Base-by-base conservation (phyloP, 2,888 invertebrate genomes). In the Dryobotodes eremita region DNA sequence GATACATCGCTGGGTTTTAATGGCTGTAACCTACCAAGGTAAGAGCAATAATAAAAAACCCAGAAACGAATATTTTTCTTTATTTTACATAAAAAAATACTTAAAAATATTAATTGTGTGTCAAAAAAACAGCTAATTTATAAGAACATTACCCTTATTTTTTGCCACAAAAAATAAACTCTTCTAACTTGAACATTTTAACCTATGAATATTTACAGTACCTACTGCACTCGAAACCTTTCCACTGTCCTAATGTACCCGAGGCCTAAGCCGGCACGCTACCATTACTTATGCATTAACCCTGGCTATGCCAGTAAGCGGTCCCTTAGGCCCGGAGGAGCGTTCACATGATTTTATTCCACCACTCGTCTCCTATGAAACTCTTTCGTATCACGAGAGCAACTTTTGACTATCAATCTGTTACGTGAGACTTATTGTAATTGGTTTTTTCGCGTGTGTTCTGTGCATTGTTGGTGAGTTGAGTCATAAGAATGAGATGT, bases 261-360 rank as follows among this genome's bases (percentile, higher is more conserved):
- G 71, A 85, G 80, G 81, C 89, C 84, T 86, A 86, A 89, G 75
- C 80, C 61, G 72, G 79, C 84, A 82, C 82, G 91, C 90, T 94
- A 96, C 95, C 97, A 97, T 97, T 97, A 97, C 96, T 97, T 97
- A 97, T 97, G 97, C 97, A 97, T 97, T 97, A 97, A 96, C 94
- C 94, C 92, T 95, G 93, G 93, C 93, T 82, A 94, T 82, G 94
- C 84, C 65, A 94, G 94, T 96, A 97, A 97, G 96, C 95, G 97
- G 92, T 97, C 97, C 97, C 97, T 83, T 66, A 93, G 95, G 91
- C 89, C 88, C 92, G 91, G 80, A 80, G 65, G 84, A 93, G 93
- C 88, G 89, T 87, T 86, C 91, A 89, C 92, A 94, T 94, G 94
- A 94, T 94, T 95, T 94, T 93, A 93, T 93, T 94, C 91, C 79